Evolutionary conservation across 1,140 invertebrate species (phyloP).

Genomic region (Drosophila orosa): DNA sequence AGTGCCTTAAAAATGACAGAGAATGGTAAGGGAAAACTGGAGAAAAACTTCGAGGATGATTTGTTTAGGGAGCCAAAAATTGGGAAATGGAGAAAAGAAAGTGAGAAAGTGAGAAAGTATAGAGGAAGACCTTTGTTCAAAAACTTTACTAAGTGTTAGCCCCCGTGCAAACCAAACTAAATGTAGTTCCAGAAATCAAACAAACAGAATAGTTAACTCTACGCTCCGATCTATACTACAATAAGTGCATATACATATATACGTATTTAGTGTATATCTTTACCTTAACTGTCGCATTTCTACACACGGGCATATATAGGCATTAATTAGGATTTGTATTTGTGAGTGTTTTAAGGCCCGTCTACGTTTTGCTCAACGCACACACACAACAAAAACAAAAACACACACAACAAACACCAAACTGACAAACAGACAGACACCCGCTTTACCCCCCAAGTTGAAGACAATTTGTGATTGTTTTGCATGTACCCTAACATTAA

Average conservation of each 20-base stretch:
- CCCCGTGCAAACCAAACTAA: conserved; percentile 46
- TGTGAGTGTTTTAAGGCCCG: conserved; percentile 57
- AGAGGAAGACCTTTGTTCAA: conserved; percentile 42
- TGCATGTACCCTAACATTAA: conserved; percentile 58
- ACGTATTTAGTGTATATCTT: conserved; percentile 53
- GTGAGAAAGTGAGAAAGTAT: conserved; percentile 3
- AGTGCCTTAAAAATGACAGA: conserved; percentile 67
- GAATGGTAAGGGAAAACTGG: conserved; percentile 7
- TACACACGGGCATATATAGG: conserved; percentile 33
- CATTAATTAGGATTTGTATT: conserved; percentile 46
- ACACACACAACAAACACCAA: conserved; percentile 16
- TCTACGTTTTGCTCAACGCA: conserved; percentile 70
- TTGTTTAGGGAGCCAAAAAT: not conserved
- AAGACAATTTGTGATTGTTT: conserved; percentile 64
- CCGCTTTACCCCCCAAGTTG: conserved; percentile 61
- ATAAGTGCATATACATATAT: conserved; percentile 46
- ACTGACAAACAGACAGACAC: conserved; percentile 4
- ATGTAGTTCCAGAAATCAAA: conserved; percentile 67
- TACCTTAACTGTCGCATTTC: conserved; percentile 72
- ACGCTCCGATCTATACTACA: conserved; percentile 73
- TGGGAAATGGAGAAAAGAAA: conserved; percentile 1
- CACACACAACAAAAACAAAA: conserved; percentile 14
- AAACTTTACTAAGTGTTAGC: conserved; percentile 48
- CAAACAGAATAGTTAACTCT: conserved; percentile 72
- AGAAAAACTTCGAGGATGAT: not conserved